Conservation (phyloP, 2,888 invertebrate species). For the Epirrhoe alternata region DNA sequence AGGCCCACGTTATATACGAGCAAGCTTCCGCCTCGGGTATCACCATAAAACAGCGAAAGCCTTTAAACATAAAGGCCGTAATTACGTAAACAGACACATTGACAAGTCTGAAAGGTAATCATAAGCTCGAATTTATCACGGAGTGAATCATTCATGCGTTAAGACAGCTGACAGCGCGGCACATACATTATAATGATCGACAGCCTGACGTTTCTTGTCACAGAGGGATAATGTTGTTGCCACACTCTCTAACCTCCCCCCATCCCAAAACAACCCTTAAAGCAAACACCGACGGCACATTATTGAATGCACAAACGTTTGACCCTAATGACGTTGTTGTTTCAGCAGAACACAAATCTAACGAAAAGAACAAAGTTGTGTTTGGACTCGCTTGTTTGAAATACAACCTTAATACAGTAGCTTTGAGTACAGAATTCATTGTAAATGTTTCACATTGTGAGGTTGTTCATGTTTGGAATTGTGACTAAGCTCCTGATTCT, state of each 20-base stretch:
- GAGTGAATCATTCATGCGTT: constrained; percentile 84
- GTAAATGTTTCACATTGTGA: constrained; percentile 55
- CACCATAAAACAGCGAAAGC: constrained; percentile 71
- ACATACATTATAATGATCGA: constrained; percentile 85
- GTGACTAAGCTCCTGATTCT: constrained; percentile 59
- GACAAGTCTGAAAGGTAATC: constrained; percentile 84
- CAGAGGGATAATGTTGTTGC: constrained; percentile 83
- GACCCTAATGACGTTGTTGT: constrained; percentile 60
- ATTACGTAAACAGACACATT: constrained; percentile 83
- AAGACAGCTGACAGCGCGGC: constrained; percentile 83
- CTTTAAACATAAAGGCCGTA: constrained; percentile 73
- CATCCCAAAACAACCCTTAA: constrained; percentile 48
- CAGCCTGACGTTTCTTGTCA: constrained; percentile 83
- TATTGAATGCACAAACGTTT: constrained; percentile 36
- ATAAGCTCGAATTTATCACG: constrained; percentile 85
- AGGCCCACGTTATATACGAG: constrained; percentile 64
- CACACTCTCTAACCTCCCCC: constrained; percentile 55
- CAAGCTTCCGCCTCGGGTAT: constrained; percentile 67
- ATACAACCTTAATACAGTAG: constrained; percentile 60
- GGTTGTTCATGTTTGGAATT: constrained; percentile 66
- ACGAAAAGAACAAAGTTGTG: constrained; percentile 80
- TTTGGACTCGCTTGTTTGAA: constrained; percentile 53
- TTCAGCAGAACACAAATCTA: constrained; percentile 65
- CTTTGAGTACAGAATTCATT: constrained; percentile 59
- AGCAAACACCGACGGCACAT: constrained; percentile 36